phyloP scores from a whole-genome alignment of 1,140 invertebrate species.

The Lanistes nyassanus region DNA sequence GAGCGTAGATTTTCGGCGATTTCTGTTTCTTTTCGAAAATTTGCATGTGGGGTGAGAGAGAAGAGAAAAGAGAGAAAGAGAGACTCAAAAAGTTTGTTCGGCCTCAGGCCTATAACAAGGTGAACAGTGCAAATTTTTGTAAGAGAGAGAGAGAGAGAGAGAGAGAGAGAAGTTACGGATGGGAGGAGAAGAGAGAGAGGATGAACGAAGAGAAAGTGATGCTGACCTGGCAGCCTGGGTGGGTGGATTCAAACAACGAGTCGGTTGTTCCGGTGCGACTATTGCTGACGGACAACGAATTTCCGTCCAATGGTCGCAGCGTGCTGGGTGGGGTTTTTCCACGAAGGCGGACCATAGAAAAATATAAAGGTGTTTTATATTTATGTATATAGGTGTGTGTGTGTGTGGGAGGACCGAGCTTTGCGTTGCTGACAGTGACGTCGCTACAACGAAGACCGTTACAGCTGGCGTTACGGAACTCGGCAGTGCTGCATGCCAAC shows the following conservation, averaged over 20 bases:
- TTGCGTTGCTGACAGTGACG: too few relatives aligned
- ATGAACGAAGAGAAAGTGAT: constrained; percentile 6
- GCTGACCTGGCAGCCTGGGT: neutral
- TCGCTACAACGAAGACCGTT: too few relatives aligned
- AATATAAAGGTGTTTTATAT: neutral
- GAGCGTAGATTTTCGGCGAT: too few relatives aligned
- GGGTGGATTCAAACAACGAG: neutral
- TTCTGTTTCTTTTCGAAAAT: too few relatives aligned
- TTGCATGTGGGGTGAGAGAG: too few relatives aligned
- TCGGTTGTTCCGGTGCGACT: neutral
- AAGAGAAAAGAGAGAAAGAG: constrained; percentile 1
- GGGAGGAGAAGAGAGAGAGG: constrained; percentile 8
- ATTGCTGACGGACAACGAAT: neutral
- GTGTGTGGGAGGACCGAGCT: neutral
- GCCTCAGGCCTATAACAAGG: too few relatives aligned
- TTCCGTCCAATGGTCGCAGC: neutral
- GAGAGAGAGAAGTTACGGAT: constrained; percentile 1
- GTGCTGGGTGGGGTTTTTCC: neutral
- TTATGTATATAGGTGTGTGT: too few relatives aligned
- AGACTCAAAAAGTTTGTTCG: too few relatives aligned
- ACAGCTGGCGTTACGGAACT: too few relatives aligned
- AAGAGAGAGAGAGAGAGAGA: constrained; percentile 12
- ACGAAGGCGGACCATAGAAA: neutral
- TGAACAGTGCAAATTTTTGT: too few relatives aligned
- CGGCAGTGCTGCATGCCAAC: too few relatives aligned